Percentiles rank a stretch among this genome's conserved stretches.
These are phyloP conservation scores for Coracopsis vasa DNA, from an alignment of 2,113 vertebrate genomes.

Conservation along the genomic window DNA sequence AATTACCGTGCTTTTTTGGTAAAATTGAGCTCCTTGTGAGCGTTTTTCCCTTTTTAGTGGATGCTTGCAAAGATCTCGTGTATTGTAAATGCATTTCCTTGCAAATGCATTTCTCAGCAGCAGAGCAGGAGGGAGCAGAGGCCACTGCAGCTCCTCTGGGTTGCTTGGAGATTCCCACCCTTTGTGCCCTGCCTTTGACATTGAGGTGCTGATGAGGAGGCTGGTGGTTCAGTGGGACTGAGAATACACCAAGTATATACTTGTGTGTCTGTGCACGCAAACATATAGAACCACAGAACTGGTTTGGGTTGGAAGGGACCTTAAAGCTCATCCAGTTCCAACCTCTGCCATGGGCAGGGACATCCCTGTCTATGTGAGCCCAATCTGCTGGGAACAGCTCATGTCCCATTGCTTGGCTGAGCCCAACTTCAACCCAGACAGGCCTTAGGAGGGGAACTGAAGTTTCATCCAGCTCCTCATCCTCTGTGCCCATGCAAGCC, in stretches of 20 bases:
- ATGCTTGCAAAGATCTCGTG: neutral
- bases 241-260: neutral
- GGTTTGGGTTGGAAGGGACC: neutral
- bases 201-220: neutral
- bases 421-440: accelerated
- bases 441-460: neutral
- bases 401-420: neutral
- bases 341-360: neutral
- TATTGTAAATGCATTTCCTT: neutral
- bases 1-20: neutral
- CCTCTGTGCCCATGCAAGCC: neutral
- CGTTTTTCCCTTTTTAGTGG: neutral
- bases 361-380: neutral
- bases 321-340: neutral
- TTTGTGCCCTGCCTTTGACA: neutral
- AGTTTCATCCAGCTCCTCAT: neutral
- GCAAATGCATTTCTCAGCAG: neutral
- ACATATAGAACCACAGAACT: neutral
- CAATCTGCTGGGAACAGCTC: accelerated
- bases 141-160: neutral
- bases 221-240: neutral
- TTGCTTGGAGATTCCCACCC: conserved; percentile 2
- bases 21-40: conserved; percentile 14
- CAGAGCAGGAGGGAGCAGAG: neutral
- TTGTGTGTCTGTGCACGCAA: neutral